Evolutionary conservation across 2,113 vertebrate species (phyloP), one percentile per base, ranked within the genome.

Genomic region (Gorsachius goisagi): DNA sequence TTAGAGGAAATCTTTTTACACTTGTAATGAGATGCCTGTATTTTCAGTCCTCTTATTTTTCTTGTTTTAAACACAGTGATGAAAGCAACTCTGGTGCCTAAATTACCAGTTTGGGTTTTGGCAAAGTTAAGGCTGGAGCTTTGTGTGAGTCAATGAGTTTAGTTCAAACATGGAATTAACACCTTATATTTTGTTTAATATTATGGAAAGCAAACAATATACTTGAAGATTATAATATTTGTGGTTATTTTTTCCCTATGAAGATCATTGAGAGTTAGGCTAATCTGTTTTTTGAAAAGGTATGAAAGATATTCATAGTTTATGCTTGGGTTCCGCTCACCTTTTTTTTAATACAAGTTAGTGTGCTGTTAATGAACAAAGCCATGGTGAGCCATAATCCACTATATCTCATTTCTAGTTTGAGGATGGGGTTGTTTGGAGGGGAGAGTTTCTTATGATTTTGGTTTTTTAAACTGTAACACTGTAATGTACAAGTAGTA

Each of bases 221-320:
- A 33, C 21, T 73, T 90, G 21, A 16, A 81, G 21, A 8, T 86
- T 1, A 17, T 49, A 69, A 59, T 49, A 33, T 28, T 80, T 0
- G 3, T 49, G 21, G 9, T 56, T 1, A 22, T 21, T 78, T 95
- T 52, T 85, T 33, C 20, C 35, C 9, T 80, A 12, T 79, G 58
- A 62, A 73, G 7, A 58, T 94, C n/a, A 27, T 19, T 86, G 39
- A 73, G 17, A 56, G 5, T 35, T 64, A 13, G 1, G 3, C 60
- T 52, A 56, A 72, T 59, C 9, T 85, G 0, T 87, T 41, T 85
- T 62, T n/a, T 41, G 41, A 7, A 53, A 77, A 87, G 3, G 0
- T 62, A 6, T 32, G 19, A 52, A 49, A 55, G 64, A 7, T 17
- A 45, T 30, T 55, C 0, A 0, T 55, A 52, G 17, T 4, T 72